Base-by-base conservation (phyloP, 2,888 invertebrate species). In the Coremacera marginata region DNA sequence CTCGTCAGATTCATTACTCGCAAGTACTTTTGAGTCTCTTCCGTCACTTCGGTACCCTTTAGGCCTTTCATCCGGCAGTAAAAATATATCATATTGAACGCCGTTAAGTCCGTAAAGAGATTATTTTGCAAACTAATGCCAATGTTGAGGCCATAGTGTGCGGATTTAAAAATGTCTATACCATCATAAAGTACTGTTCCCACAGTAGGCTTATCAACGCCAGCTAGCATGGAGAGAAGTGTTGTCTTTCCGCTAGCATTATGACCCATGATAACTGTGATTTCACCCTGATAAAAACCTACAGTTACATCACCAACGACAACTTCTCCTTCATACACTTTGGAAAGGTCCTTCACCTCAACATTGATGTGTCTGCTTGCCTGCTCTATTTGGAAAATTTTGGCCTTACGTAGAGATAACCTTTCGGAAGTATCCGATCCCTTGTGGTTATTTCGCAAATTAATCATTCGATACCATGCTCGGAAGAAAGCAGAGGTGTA, bases 161-260 rank as follows among this genome's bases (percentile, higher is more conserved):
- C 91, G 81, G 60, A 14, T 1, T 37, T 14, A 5, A 25, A 90
- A 78, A 94, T 92, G 85, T 94, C 92, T 84, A 91, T 92, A 3
- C 94, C 94, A 65, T 92, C 93, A 27, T 95, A 90, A 57, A 90
- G 86, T 0, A 94, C 93, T 5, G 92, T 92, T 0, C 95, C 95
- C 67, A 90, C 89, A 0, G 92, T 92, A 5, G 92, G 91, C 44
- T 92, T 90, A 79, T 93, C 89, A 87, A 93, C 92, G 49, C 93
- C 96, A 77, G 95, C 96, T 51, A 97, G 89, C 93, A 97, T 96
- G 0, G 95, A 95, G 91, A 98, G 95, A 5, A 96, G 95, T 0
- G 97, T 97, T 2, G 96, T 95, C 90, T 97, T 97, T 14, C 97
- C 97, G 72, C 96, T 96, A 0, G 85, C 87, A 76, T 87, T 87